These are phyloP conservation scores for Drosophila orosa DNA, from an alignment of 1,140 invertebrate genomes.

Conservation along the genomic window DNA sequence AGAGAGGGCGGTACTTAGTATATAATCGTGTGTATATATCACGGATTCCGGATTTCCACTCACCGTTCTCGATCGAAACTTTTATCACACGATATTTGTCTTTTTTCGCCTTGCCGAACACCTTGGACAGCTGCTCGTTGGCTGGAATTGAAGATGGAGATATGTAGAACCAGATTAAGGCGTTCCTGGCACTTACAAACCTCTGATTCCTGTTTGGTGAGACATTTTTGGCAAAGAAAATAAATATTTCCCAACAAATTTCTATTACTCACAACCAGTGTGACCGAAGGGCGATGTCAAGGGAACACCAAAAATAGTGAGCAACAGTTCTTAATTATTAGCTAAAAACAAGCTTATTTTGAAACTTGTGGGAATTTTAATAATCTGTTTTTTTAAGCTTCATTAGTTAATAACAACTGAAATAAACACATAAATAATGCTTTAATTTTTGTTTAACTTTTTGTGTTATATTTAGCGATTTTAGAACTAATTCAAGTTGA, in stretches of 20 bases:
- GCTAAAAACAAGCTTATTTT: background rate
- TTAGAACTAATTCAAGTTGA: too few species aligned
- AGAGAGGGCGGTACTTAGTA: slow-evolving; percentile 26
- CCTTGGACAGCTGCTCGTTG: slow-evolving; percentile 91
- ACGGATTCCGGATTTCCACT: slow-evolving; percentile 52
- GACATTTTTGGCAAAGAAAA: slow-evolving; percentile 86
- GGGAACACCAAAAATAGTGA: background rate
- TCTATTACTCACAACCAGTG: slow-evolving; percentile 65
- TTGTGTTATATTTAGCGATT: too few species aligned
- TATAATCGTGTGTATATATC: slow-evolving; percentile 31
- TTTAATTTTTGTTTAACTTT: too few species aligned
- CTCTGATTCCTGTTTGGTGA: slow-evolving; percentile 91
- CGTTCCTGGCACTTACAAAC: slow-evolving; percentile 8
- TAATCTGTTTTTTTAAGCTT: background rate
- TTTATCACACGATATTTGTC: slow-evolving; percentile 92
- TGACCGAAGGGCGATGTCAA: background rate
- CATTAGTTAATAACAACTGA: too few species aligned
- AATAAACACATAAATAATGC: background rate
- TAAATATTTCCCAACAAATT: slow-evolving; percentile 49
- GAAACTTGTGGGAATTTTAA: background rate
- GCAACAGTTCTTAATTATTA: background rate
- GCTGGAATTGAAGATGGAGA: slow-evolving; percentile 82
- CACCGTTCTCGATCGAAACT: slow-evolving; percentile 94
- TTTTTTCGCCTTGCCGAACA: slow-evolving; percentile 92
- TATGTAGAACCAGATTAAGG: background rate